These are phyloP conservation scores for Antitype chi DNA, from an alignment of 2,888 invertebrate genomes.

Conservation along the genomic window DNA sequence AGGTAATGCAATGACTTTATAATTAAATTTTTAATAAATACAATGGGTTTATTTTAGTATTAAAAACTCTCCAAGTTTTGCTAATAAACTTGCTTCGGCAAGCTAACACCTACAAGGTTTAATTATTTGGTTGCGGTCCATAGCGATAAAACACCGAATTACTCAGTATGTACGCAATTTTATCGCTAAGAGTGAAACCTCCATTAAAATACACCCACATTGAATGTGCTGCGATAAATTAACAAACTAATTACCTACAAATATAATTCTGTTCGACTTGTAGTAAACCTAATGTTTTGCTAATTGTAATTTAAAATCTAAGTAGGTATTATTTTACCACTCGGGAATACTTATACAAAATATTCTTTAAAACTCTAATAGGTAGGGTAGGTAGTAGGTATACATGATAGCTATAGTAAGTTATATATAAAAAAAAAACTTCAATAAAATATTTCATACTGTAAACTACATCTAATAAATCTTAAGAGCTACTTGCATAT, in stretches of 20 bases:
- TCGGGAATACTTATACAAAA: background rate
- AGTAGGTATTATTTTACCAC: background rate
- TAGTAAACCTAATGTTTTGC: background rate
- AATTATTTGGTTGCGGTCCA: constrained; percentile 7
- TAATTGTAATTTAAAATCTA: background rate
- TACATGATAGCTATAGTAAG: no score
- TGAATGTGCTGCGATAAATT: constrained; percentile 10
- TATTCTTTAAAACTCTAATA: background rate
- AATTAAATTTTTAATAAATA: background rate
- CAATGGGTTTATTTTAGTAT: background rate
- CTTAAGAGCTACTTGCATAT: no score
- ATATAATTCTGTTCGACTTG: background rate
- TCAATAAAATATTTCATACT: no score
- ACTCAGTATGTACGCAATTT: background rate
- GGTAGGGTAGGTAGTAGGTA: background rate
- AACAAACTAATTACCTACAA: constrained; percentile 7
- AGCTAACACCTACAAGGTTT: background rate
- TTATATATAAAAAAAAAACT: no score
- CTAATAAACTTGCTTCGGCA: background rate
- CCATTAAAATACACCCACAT: constrained; percentile 11
- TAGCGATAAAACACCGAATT: constrained; percentile 13
- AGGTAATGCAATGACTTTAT: background rate
- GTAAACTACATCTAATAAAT: no score
- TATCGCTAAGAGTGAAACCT: constrained; percentile 23
- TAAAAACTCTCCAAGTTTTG: background rate